Evolutionary conservation across 2,888 invertebrate species (phyloP), one percentile per base, ranked within the genome.

Genomic region (Biston stratarius): DNA sequence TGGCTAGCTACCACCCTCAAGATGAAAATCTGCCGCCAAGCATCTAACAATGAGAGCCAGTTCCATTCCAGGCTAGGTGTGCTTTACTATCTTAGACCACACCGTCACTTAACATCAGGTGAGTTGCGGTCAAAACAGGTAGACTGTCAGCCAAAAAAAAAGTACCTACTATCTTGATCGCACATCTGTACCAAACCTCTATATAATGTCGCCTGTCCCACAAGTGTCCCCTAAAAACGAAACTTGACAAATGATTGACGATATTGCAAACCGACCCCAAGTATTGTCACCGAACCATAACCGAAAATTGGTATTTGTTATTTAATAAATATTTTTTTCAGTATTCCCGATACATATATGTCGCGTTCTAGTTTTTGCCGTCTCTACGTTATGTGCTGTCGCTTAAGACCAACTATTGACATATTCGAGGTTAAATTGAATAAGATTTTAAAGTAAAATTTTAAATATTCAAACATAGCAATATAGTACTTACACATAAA

Each of bases 241-340:
- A 77, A 80, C 83, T 86, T 93, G 92, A 93, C 89, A 90, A 93
- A 93, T 91, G 91, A 92, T 87, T 85, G 83, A 80, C 85, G 79
- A 84, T 88, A 90, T 89, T 89, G 86, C 84, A 86, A 88, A 89
- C 88, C 88, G 85, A 77, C 77, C 82, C 85, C 82, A 75, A 70
- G 81, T 73, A 85, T 86, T 85, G 87, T 86, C 81, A 74, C 82
- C 75, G 75, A 61, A 67, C 79, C 64, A 75, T 78, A 78, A 82
- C 80, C 77, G 80, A 81, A 78, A 67, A 68, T 60, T 51, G 60
- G 36, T 76, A 78, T 81, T 84, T 82, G 78, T 82, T 80, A 79
- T 74, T 76, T 85, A 83, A 84, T 81, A 83, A 81, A 34, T 63
- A 51, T 15, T 81, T 77, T 83, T 85, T 86, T 83, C 82, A 55